phyloP scores from a whole-genome alignment of 30 jellyfish, hydroid and myxozoan species.

The Turritopsis rubra region DNA sequence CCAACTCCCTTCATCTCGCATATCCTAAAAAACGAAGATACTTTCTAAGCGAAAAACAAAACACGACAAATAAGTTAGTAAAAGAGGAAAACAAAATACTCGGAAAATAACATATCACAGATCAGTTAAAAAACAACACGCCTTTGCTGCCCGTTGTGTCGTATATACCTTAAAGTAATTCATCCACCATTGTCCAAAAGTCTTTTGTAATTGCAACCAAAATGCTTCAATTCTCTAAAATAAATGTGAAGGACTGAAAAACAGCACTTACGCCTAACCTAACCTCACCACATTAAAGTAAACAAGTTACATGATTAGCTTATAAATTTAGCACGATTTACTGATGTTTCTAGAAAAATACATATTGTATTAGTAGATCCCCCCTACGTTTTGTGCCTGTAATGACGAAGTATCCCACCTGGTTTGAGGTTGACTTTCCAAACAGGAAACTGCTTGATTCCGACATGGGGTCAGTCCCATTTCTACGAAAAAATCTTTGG shows the following conservation, averaged over 20 bases:
- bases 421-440: constrained; percentile 5
- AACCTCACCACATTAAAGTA: background rate
- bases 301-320: background rate
- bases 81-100: background rate
- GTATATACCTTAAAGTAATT: constrained; percentile 26
- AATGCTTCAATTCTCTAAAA: constrained; percentile 34
- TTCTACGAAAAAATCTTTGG: constrained; percentile 5
- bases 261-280: background rate
- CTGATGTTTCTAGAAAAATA: constrained; percentile 1
- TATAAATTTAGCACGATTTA: background rate
- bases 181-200: constrained; percentile 42
- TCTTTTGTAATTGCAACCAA: constrained; percentile 27
- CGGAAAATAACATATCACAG: background rate
- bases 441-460: constrained; percentile 10
- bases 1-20: constrained; percentile 22
- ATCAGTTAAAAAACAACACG: background rate
- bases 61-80: background rate
- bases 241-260: background rate
- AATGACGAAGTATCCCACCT: background rate
- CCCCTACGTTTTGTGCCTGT: background rate
- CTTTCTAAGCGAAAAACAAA: background rate
- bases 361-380: background rate
- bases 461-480: constrained; percentile 11
- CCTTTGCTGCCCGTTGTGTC: background rate
- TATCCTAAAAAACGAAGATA: constrained; percentile 3